These are phyloP conservation scores for Heterodera carotae DNA, from an alignment of 1,140 invertebrate species.

Conservation along the genomic window DNA sequence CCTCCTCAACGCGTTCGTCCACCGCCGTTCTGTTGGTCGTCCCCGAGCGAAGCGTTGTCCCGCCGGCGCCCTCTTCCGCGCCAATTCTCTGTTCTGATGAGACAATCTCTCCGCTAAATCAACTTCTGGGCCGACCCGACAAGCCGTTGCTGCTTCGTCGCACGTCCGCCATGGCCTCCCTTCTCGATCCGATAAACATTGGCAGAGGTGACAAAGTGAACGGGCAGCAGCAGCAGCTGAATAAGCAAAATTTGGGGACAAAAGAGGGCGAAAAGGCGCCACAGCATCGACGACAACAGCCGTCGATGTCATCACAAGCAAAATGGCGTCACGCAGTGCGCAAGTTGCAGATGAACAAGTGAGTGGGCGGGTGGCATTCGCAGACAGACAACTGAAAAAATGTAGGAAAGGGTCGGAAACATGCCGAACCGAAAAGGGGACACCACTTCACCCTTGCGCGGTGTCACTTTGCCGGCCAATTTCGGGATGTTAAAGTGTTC, in stretches of 20 bases:
- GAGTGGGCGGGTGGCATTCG: slow-evolving; percentile 3
- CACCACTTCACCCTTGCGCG: too few relatives aligned
- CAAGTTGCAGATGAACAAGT: slow-evolving; percentile 57
- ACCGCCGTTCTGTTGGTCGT: slow-evolving; percentile 11
- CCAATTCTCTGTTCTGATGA: not conserved
- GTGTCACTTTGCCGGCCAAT: too few relatives aligned
- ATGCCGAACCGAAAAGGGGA: too few relatives aligned
- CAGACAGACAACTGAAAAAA: not conserved
- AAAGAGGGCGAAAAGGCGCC: not conserved
- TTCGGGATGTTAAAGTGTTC: too few relatives aligned
- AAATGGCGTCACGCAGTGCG: slow-evolving; percentile 49
- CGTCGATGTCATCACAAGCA: slow-evolving; percentile 6
- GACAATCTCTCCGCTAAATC: not conserved
- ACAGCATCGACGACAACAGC: not conserved
- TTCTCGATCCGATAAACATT: slow-evolving; percentile 25
- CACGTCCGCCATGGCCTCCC: slow-evolving; percentile 20
- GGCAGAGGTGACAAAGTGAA: not conserved
- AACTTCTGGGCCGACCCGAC: not conserved
- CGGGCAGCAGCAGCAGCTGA: not conserved
- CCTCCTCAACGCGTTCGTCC: not conserved
- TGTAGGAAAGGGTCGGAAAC: too few relatives aligned
- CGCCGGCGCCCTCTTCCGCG: not conserved
- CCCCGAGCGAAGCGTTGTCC: not conserved
- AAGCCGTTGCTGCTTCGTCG: slow-evolving; percentile 14
- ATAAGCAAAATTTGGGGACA: not conserved